Evolutionary conservation across 2,888 invertebrate species (phyloP), one percentile per base, ranked within the genome.

Genomic region (Bombylius major): DNA sequence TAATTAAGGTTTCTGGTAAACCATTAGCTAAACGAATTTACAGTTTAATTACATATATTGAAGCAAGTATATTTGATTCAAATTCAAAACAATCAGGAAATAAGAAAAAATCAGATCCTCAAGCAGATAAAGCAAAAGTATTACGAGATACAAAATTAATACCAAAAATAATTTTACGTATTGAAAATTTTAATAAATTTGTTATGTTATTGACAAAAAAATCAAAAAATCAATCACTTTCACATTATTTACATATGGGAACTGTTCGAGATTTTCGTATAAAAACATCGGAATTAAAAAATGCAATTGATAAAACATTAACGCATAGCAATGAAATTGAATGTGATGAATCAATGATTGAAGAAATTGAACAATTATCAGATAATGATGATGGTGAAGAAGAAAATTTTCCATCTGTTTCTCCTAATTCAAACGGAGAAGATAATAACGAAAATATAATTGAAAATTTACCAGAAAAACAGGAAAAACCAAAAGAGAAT

Each of bases 181-280:
- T 83, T 50, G 84, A 84, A 69, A 78, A 77, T 61, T 83, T 83
- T 61, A 78, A 79, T 57, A 80, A 79, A 64, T 77, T 75, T 58
- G 74, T 83, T 14, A 77, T 80, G 50, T 65, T 78, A 44, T 68
- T 83, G 44, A 77, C 79, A 3, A 82, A 80, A 58, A 82, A 79
- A 66, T 79, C 79, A 2, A 77, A 77, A 60, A 65, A 66, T 60
- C 76, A 78, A 51, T 74, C 75, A 66, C 64, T 79, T 56, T 65
- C 75, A 1, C 78, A 76, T 62, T 79, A 77, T 61, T 66, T 82
- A 23, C 82, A 82, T 60, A 76, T 78, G 58, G 82, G 83, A 13
- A 77, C 77, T 3, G 79, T 80, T 7, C 73, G 83, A 58, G 84
- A 83, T 71, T 84, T 82, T 64, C 75, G 81, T 60, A 77, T 82